These are phyloP conservation scores for Bombus impatiens DNA, from an alignment of 1,140 invertebrate genomes.

Conservation along the genomic window DNA sequence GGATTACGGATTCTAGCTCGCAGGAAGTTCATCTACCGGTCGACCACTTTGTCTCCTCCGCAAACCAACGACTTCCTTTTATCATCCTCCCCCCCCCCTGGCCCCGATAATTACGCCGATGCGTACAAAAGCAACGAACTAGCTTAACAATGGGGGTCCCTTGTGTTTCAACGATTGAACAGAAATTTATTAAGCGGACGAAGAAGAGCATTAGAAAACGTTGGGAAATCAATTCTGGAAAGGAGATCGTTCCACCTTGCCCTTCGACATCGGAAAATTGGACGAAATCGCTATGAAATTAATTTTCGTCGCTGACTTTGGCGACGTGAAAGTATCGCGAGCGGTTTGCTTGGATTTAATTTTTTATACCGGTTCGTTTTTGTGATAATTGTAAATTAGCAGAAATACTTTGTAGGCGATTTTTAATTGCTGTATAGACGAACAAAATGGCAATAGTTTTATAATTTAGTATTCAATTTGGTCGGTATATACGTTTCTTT, in stretches of 20 bases:
- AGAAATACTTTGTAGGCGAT: no score
- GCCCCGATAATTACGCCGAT: neutral
- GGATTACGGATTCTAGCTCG: conserved; percentile 7
- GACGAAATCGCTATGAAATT: neutral
- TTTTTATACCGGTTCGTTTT: no score
- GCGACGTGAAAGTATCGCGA: no score
- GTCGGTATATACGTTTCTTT: no score
- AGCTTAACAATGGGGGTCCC: neutral
- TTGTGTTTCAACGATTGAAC: no score
- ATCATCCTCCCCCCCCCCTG: neutral
- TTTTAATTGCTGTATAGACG: no score
- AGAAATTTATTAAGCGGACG: neutral
- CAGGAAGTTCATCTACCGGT: conserved; percentile 25
- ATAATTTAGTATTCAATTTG: no score
- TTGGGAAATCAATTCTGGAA: neutral
- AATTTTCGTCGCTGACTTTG: no score
- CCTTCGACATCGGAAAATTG: neutral
- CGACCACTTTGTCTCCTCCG: neutral
- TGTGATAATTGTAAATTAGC: no score
- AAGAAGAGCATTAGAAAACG: neutral
- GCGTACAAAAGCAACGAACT: neutral
- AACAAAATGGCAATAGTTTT: no score
- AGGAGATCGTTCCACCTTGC: neutral
- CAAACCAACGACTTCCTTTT: conserved; percentile 15
- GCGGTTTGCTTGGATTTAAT: no score